Percentiles rank a stretch among this genome's conserved stretches.
Conservation (phyloP, 2,888 invertebrate genomes). For the Dryocosmus kuriphilus region DNA sequence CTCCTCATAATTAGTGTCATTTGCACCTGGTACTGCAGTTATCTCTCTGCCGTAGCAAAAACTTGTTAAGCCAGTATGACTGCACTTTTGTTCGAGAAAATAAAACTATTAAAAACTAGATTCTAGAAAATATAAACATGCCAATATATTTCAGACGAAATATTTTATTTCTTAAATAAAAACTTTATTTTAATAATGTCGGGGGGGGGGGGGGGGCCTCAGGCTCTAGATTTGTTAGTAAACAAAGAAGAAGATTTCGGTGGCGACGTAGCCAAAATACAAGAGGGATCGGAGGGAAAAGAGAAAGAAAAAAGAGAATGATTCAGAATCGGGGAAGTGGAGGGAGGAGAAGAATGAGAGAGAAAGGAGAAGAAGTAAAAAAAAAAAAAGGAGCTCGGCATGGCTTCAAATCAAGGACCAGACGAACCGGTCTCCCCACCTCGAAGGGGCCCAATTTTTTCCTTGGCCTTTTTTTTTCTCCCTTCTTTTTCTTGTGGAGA, state of each 20-base stretch:
- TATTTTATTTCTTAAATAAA: no score
- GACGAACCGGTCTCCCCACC: slow-evolving; percentile 70
- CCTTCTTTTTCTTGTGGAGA: slow-evolving; percentile 41
- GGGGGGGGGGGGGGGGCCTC: no score
- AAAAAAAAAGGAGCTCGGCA: slow-evolving; percentile 63
- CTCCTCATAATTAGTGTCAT: slow-evolving; percentile 33
- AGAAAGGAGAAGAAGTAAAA: slow-evolving; percentile 40
- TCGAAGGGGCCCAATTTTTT: slow-evolving; percentile 46
- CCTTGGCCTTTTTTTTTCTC: slow-evolving; percentile 38
- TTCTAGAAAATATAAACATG: slow-evolving; percentile 21
- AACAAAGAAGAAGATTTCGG: slow-evolving; percentile 34
- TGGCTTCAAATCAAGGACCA: slow-evolving; percentile 71
- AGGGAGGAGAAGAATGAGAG: slow-evolving; percentile 51
- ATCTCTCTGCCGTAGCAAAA: slow-evolving; percentile 16
- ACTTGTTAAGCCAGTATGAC: slow-evolving; percentile 11
- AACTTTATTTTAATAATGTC: no score
- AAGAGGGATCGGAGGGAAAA: slow-evolving; percentile 43
- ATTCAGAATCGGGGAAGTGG: slow-evolving; percentile 44
- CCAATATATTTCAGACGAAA: slow-evolving; percentile 11
- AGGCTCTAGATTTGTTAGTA: slow-evolving; percentile 40
- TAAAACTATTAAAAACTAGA: slow-evolving; percentile 28
- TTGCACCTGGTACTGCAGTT: slow-evolving; percentile 10
- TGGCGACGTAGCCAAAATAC: slow-evolving; percentile 52
- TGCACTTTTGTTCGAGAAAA: slow-evolving; percentile 6
- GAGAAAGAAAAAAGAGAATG: slow-evolving; percentile 43